Conservation (phyloP, 2,797 vertebrate genomes). For the Strix occidentalis region DNA sequence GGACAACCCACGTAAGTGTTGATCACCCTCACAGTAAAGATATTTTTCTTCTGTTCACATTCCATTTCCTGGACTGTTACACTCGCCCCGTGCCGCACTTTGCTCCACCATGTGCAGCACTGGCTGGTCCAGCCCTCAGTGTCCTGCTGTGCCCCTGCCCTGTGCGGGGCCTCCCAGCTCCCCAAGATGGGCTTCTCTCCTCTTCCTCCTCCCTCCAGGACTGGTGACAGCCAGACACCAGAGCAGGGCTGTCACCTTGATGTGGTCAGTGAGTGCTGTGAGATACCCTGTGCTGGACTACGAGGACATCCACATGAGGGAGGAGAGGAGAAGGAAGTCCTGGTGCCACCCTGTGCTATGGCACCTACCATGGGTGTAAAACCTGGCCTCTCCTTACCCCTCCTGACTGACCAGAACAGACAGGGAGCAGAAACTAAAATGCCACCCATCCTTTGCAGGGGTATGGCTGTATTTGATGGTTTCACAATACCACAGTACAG, state of each 20-base stretch:
- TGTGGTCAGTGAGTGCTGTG: neutral
- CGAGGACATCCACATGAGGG: rapidly evolving
- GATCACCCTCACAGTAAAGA: neutral
- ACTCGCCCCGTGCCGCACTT: rapidly evolving
- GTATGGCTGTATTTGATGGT: neutral
- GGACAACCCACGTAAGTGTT: neutral
- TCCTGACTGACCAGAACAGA: neutral
- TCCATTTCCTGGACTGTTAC: neutral
- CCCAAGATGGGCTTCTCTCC: neutral
- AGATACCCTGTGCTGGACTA: neutral
- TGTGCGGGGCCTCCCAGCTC: rapidly evolving
- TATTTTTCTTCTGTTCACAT: neutral
- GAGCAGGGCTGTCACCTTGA: neutral
- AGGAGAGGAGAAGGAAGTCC: neutral
- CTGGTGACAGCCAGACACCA: neutral
- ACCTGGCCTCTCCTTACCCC: neutral
- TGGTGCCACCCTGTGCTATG: neutral
- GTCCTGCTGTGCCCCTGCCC: neutral
- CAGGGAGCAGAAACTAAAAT: neutral
- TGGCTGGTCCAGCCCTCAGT: neutral
- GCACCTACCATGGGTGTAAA: neutral
- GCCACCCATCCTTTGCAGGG: rapidly evolving
- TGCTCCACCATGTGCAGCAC: neutral
- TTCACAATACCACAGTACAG: neutral
- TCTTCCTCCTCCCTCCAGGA: neutral